These are phyloP conservation scores for Melikaiella ostensackeni DNA, from an alignment of 2,888 invertebrate genomes.

Conservation along the genomic window DNA sequence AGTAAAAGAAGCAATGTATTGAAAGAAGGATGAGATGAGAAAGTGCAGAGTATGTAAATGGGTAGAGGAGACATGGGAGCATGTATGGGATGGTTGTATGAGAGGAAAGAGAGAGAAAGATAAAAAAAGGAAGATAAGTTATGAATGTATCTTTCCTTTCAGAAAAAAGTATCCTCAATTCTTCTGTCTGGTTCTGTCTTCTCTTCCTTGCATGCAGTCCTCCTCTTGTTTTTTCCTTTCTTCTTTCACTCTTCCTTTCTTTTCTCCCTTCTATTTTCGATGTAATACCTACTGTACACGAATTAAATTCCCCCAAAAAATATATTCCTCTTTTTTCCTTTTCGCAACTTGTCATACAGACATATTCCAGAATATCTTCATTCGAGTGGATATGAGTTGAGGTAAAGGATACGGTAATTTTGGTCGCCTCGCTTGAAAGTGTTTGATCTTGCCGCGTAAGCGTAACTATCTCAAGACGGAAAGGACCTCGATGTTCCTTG, in stretches of 20 bases:
- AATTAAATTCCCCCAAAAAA: neutral
- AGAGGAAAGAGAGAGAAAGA: too few relatives aligned
- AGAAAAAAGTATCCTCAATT: too few relatives aligned
- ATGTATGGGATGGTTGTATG: too few relatives aligned
- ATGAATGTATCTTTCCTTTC: too few relatives aligned
- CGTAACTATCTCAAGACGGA: constrained; percentile 24
- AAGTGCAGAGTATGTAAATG: too few relatives aligned
- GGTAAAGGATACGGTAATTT: constrained; percentile 27
- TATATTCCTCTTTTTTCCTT: neutral
- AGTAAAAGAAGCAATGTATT: too few relatives aligned
- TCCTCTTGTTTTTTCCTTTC: neutral
- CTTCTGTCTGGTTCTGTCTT: too few relatives aligned
- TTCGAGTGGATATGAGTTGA: neutral
- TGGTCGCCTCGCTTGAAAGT: constrained; percentile 17
- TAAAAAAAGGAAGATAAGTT: too few relatives aligned
- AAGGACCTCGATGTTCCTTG: constrained; percentile 29
- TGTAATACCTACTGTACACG: neutral
- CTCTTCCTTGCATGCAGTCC: too few relatives aligned
- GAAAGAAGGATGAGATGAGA: too few relatives aligned
- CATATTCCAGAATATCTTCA: constrained; percentile 23
- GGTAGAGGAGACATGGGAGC: too few relatives aligned
- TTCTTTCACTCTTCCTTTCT: neutral
- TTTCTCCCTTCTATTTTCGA: neutral
- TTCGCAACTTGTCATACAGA: neutral
- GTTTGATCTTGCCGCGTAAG: constrained; percentile 37